Conservation (phyloP, 2,888 invertebrate species). For the Agelastica alni region DNA sequence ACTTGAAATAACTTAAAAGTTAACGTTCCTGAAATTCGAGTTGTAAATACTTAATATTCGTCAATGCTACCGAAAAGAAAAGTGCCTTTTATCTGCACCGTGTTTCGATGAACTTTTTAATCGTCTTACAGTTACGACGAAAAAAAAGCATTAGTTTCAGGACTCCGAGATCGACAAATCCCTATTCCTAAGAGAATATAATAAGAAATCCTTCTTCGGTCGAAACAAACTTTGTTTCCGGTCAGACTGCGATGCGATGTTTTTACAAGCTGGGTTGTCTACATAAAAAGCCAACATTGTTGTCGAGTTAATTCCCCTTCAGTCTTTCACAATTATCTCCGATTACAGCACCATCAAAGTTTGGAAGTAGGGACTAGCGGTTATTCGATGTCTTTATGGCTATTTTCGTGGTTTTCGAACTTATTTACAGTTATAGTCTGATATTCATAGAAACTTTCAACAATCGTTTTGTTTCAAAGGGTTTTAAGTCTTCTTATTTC, state of each 20-base stretch:
- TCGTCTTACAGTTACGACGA: conserved; percentile 6
- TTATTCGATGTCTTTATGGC: conserved; percentile 51
- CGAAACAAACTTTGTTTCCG: conserved; percentile 50
- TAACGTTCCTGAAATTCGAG: too few species aligned
- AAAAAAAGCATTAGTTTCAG: conserved; percentile 7
- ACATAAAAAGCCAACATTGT: conserved; percentile 55
- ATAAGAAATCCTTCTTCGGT: conserved; percentile 46
- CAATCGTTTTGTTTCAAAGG: conserved; percentile 1
- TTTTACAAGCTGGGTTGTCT: conserved; percentile 50
- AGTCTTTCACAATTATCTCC: conserved; percentile 53
- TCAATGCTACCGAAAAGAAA: too few species aligned
- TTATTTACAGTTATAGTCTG: conserved; percentile 17
- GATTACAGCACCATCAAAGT: conserved; percentile 57
- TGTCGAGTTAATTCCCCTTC: conserved; percentile 53
- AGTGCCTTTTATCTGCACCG: not conserved
- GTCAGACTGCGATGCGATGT: conserved; percentile 48
- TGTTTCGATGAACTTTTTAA: conserved; percentile 10
- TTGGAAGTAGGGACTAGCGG: conserved; percentile 39
- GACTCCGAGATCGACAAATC: conserved; percentile 19
- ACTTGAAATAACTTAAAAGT: too few species aligned
- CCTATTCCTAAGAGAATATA: conserved; percentile 42
- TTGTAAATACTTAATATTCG: too few species aligned
- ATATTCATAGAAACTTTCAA: conserved; percentile 4
- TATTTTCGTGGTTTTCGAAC: conserved; percentile 44
- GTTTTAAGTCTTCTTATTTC: too few species aligned